Base-by-base conservation (phyloP, 1,140 invertebrate genomes). In the Cotesia vestalis region DNA sequence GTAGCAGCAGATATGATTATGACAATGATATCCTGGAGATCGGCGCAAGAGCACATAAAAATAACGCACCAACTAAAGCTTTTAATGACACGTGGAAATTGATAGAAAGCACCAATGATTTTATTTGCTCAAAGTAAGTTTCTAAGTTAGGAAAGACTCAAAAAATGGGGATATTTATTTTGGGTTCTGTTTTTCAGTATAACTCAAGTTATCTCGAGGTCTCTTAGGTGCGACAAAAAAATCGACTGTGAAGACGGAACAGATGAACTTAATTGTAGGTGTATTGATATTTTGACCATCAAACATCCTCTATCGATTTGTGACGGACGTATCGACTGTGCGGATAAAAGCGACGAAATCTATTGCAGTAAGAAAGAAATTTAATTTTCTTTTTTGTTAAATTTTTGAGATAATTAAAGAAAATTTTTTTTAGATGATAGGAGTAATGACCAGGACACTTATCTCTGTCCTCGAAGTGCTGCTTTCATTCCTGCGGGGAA, bases 171-270 rank as follows among this genome's bases (percentile, higher is more conserved):
- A 2, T 59, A 8, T 17, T 40, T 73, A 12, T 64, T 57, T 75
- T 27, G 27, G 1, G 27, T 66, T 83, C 76, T 63, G 74, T 70
- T 53, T 80, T 86, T 35, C 73, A 94, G 92, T 60, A 89, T 93
- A 66, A 76, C 84, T 1, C 93, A 95, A 85, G 87, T 80, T 11
- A 89, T 95, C 34, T 84, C 90, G 0, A 80, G 86, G 1, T 71
- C 77, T 8, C 85, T 89, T 73, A 89, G 89, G 62, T 96, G 95
- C 79, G 88, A 96, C 82, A 88, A 88, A 27, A 84, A 89, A 53
- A 80, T 89, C n/a, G 94, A 96, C 78, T 96, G 95, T 83, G 91
- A 94, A 80, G 94, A 96, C 84, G 91, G 91, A 12, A 92, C 91
- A 0, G 95, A 96, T 83, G 95, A 96, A 86, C 73, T 86, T 1